Percentiles rank a stretch among this genome's conserved stretches.
phyloP scores from a whole-genome alignment of 2,113 vertebrate species.

The Zosterops japonicus region DNA sequence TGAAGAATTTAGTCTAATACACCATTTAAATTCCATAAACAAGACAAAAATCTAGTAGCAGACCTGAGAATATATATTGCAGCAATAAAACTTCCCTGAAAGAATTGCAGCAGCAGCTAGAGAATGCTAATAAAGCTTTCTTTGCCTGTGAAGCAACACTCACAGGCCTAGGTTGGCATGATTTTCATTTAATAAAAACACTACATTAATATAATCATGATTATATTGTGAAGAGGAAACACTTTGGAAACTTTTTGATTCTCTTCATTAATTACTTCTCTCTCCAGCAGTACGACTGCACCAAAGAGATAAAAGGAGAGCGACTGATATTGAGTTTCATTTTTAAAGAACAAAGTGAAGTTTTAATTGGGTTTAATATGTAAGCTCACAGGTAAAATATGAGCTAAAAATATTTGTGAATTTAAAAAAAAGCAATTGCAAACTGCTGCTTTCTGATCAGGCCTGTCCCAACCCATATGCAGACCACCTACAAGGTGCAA shows the following conservation, averaged over 20 bases:
- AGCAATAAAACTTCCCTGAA: slow-evolving; percentile 53
- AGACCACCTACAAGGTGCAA: background rate
- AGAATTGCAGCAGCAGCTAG: slow-evolving; percentile 36
- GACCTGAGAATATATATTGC: slow-evolving; percentile 50
- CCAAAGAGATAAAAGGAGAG: slow-evolving; percentile 7
- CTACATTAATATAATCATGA: slow-evolving; percentile 33
- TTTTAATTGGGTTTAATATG: background rate
- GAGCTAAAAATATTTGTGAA: background rate
- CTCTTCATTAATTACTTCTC: slow-evolving; percentile 29
- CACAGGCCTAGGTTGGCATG: slow-evolving; percentile 15
- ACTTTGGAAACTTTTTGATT: slow-evolving; percentile 24
- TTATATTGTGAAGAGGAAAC: slow-evolving; percentile 43
- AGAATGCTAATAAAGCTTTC: slow-evolving; percentile 45
- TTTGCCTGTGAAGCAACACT: background rate
- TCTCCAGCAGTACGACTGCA: background rate
- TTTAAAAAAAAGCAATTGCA: background rate
- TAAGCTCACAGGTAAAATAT: background rate
- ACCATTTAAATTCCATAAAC: slow-evolving; percentile 68
- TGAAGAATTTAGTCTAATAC: slow-evolving; percentile 48
- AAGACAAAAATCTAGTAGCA: slow-evolving; percentile 61
- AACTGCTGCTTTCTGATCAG: background rate
- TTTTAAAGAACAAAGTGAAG: background rate
- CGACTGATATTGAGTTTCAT: background rate
- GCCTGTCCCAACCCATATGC: background rate
- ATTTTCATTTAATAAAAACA: slow-evolving; percentile 56